These are phyloP conservation scores for Dicranocentrus wangi DNA, from an alignment of 2,888 invertebrate species.

Conservation along the genomic window DNA sequence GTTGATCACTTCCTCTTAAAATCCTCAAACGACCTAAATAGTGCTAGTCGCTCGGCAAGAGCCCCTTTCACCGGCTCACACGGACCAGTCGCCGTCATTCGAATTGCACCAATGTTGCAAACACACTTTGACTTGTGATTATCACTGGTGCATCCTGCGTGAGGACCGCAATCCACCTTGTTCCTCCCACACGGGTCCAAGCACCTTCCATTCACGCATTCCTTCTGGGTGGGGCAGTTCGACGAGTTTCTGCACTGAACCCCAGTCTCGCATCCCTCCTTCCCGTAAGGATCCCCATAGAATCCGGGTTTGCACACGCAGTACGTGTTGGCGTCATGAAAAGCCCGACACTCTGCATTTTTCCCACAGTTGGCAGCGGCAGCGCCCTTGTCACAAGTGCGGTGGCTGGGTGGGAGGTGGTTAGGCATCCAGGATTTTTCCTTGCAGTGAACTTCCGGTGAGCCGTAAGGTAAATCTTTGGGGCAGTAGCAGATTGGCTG, in stretches of 20 bases:
- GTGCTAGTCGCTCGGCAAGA: conserved; percentile 56
- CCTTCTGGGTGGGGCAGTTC: conserved; percentile 47
- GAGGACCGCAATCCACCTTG: conserved; percentile 46
- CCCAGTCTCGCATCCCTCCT: conserved; percentile 60
- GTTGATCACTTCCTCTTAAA: conserved; percentile 24
- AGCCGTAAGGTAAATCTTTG: conserved; percentile 65
- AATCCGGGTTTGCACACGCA: conserved; percentile 61
- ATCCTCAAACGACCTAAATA: conserved; percentile 67
- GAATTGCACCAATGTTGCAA: conserved; percentile 66
- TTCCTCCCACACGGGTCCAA: conserved; percentile 57
- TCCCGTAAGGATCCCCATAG: conserved; percentile 62
- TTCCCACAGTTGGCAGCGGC: conserved; percentile 55
- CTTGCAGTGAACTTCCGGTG: conserved; percentile 65
- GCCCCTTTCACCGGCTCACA: conserved; percentile 66
- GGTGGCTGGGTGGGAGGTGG: conserved; percentile 33
- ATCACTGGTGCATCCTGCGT: conserved; percentile 55
- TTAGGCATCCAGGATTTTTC: conserved; percentile 67
- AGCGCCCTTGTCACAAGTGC: conserved; percentile 49
- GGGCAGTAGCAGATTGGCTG: conserved; percentile 74
- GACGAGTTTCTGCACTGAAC: conserved; percentile 58
- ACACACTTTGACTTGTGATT: conserved; percentile 59
- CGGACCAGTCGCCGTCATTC: conserved; percentile 57
- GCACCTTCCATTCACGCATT: conserved; percentile 66
- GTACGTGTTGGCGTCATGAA: conserved; percentile 54
- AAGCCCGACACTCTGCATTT: conserved; percentile 57